Evolutionary conservation across 2,888 invertebrate species (phyloP), one percentile per base, ranked within the genome.

Genomic region (Eumacrocentrus americanus): DNA sequence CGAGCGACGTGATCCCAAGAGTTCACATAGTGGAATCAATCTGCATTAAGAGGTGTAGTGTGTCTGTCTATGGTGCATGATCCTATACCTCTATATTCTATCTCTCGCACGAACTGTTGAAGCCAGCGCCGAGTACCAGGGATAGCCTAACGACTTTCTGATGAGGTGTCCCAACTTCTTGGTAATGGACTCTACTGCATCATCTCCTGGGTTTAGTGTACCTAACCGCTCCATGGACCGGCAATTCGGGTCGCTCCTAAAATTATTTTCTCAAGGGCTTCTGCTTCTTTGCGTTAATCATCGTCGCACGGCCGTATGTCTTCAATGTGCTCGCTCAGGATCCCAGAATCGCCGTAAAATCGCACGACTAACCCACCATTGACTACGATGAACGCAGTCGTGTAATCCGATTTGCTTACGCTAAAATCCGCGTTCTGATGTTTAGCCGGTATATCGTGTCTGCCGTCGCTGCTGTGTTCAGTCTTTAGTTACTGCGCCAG

Each of bases 71-170:
- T n/a, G n/a, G n/a, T n/a, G n/a, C n/a, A n/a, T n/a, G n/a, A n/a
- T n/a, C n/a, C n/a, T n/a, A n/a, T n/a, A n/a, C n/a, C n/a, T 34
- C 23, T 46, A 5, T 46, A 20, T 38, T 58, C 34, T 34, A 48
- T 25, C 20, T 4, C 38, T 25, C 38, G n/a, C 23, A n/a, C n/a
- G n/a, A n/a, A n/a, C n/a, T n/a, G n/a, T n/a, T n/a, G n/a, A n/a
- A n/a, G n/a, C n/a, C n/a, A n/a, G n/a, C n/a, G 29, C 9, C 29
- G 29, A 29, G 29, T 4, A 29, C n/a, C 65, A 61, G 72, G 69
- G 65, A 67, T 65, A 66, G 69, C 70, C 76, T 80, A 78, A 79
- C 76, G 80, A 80, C 79, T 78, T 78, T 78, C 74, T 78, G 78
- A 80, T 76, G 78, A 79, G 79, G 72, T 76, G 67, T 71, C 70